Percentiles rank a stretch among this genome's conserved stretches.
phyloP scores from a whole-genome alignment of 2,113 vertebrate genomes.

The Procavia capensis region DNA sequence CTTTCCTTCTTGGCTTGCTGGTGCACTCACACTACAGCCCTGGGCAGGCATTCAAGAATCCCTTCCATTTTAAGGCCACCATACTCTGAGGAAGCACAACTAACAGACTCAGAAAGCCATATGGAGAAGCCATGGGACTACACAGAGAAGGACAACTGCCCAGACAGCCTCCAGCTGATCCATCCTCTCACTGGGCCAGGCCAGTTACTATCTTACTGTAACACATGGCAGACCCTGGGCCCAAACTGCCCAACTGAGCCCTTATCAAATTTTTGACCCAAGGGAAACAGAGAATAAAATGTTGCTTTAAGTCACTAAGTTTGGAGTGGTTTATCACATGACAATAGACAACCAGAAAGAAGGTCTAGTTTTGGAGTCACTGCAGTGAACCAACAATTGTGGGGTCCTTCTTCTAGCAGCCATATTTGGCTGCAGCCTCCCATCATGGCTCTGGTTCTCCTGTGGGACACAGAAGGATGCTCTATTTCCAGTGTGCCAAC shows the following conservation, averaged over 20 bases:
- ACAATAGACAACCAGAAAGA: background rate
- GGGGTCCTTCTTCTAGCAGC: background rate
- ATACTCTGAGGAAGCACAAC: background rate
- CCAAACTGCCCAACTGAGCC: background rate
- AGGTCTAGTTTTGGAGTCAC: background rate
- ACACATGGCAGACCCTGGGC: no score
- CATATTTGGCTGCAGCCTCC: background rate
- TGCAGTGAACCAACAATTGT: background rate
- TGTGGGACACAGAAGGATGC: background rate
- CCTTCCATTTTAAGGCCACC: background rate
- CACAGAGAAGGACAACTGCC: background rate
- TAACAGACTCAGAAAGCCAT: background rate
- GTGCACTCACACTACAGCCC: background rate
- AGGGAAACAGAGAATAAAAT: conserved; percentile 29
- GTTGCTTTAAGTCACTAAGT: background rate
- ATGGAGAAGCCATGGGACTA: no score
- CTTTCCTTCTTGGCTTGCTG: background rate
- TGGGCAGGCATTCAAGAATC: background rate
- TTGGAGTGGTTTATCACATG: background rate
- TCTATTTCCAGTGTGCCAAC: background rate
- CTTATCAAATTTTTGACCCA: background rate
- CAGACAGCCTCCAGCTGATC: background rate
- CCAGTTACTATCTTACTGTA: background rate
- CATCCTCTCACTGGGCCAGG: background rate
- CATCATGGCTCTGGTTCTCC: background rate